phyloP scores from a whole-genome alignment of 2,888 invertebrate genomes.

The Drosophila histrio region DNA sequence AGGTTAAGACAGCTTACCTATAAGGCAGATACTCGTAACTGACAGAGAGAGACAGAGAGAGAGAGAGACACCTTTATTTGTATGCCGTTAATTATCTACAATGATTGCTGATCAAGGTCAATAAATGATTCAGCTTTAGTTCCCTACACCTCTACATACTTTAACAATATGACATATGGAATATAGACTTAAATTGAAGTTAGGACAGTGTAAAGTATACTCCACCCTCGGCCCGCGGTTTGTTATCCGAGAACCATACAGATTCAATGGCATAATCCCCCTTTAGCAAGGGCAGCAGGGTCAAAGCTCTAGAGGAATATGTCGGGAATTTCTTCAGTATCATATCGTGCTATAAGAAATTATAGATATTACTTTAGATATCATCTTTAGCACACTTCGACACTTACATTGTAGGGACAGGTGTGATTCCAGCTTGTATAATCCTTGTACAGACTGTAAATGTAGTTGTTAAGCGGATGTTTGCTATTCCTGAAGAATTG shows the following conservation, averaged over 20 bases:
- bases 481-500: constrained; percentile 4
- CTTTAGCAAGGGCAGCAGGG: background rate
- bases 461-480: constrained; percentile 1
- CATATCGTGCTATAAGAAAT: constrained; percentile 9
- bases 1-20: constrained; percentile 29
- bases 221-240: background rate
- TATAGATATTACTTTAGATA: background rate
- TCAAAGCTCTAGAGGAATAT: background rate
- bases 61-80: constrained; percentile 40
- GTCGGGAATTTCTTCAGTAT: constrained; percentile 15
- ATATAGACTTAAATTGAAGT: too few relatives aligned
- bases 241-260: background rate
- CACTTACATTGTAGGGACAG: background rate
- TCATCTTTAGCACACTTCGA: background rate
- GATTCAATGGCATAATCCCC: constrained; percentile 2
- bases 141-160: too few relatives aligned
- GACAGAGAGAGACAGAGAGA: too few relatives aligned
- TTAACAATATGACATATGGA: too few relatives aligned
- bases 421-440: constrained; percentile 24
- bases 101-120: constrained; percentile 34
- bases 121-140: constrained; percentile 26
- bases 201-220: background rate
- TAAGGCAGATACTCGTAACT: background rate
- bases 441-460: constrained; percentile 1
- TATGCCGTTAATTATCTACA: constrained; percentile 23